These are phyloP conservation scores for Botia kubotai DNA, from an alignment of 2,797 vertebrate species.

Conservation along the genomic window DNA sequence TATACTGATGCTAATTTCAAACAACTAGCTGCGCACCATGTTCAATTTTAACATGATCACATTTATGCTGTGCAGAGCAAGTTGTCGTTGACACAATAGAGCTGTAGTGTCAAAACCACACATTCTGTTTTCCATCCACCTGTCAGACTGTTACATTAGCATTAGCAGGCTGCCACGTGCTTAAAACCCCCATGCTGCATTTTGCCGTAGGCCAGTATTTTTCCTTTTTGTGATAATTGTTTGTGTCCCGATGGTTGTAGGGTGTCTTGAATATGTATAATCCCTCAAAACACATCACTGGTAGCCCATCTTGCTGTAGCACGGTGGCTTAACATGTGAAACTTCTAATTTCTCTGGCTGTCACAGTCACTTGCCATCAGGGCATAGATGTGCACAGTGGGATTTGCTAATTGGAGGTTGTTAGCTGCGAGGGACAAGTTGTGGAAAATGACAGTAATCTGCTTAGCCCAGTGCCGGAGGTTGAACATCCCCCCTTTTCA, in stretches of 20 bases:
- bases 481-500: constrained; percentile 67
- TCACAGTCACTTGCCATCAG: constrained; percentile 82
- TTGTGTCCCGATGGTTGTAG: constrained; percentile 58
- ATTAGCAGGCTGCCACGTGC: constrained; percentile 15
- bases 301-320: constrained; percentile 77
- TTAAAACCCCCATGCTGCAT: constrained; percentile 61
- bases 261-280: constrained; percentile 73
- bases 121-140: not conserved
- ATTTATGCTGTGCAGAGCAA: not conserved
- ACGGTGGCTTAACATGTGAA: constrained; percentile 79
- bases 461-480: constrained; percentile 80
- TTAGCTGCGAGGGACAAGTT: constrained; percentile 85
- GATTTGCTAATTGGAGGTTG: constrained; percentile 87
- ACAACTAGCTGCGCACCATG: not conserved
- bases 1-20: not conserved
- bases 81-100: constrained; percentile 6
- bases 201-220: constrained; percentile 38
- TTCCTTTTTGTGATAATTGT: constrained; percentile 61
- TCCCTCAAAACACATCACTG: constrained; percentile 70
- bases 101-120: constrained; percentile 10
- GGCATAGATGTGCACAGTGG: constrained; percentile 78
- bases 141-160: constrained; percentile 13
- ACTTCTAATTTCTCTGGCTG: constrained; percentile 82
- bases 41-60: not conserved
- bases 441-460: constrained; percentile 86